Percentiles rank a stretch among this genome's conserved stretches.
Conservation (phyloP, 2,797 vertebrate genomes). For the Agapornis canus region DNA sequence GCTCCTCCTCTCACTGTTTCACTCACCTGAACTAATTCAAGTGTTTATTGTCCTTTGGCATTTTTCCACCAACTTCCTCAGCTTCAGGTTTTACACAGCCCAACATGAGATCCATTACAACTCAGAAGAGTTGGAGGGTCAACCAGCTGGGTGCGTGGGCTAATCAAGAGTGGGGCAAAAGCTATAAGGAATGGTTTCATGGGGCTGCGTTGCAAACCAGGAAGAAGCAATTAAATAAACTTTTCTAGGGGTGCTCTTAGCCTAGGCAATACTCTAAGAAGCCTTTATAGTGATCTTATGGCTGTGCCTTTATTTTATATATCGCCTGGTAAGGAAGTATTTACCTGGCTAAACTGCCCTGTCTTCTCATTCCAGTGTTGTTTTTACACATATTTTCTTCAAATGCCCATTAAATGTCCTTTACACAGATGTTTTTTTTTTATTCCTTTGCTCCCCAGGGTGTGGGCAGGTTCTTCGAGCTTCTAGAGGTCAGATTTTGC, state of each 20-base stretch:
- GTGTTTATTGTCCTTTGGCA: background rate
- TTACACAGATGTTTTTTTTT: background rate
- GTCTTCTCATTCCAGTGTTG: background rate
- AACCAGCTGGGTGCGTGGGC: background rate
- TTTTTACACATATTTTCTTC: background rate
- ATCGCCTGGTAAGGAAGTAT: background rate
- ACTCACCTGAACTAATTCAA: background rate
- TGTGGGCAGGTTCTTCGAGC: constrained; percentile 91
- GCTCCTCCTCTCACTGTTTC: background rate
- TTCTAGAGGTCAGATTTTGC: constrained; percentile 88
- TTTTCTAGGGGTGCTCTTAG: background rate
- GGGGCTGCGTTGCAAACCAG: background rate
- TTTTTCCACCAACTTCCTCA: background rate
- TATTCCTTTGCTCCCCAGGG: constrained; percentile 72
- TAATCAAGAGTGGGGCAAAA: background rate
- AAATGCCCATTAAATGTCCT: background rate
- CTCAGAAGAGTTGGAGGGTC: background rate
- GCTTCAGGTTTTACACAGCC: background rate
- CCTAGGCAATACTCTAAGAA: background rate
- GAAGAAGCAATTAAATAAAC: background rate
- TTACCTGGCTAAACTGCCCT: background rate
- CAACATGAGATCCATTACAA: background rate
- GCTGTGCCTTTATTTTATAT: background rate
- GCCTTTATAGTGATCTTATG: background rate
- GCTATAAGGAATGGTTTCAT: background rate